Evolutionary conservation across 2,797 vertebrate genomes (phyloP).

Genomic region (Gymnothorax reevesii): DNA sequence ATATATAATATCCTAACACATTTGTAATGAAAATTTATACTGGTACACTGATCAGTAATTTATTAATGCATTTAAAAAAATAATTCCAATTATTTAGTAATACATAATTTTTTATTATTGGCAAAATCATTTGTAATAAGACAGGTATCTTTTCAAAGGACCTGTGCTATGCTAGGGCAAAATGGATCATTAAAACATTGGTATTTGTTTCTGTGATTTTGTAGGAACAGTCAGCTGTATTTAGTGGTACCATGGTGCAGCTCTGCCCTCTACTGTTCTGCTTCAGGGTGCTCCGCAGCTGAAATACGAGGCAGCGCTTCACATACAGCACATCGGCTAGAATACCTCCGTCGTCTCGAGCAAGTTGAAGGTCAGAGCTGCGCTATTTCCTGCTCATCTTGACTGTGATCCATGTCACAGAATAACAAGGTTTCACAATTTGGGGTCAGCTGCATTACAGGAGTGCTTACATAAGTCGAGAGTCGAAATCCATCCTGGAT

Average conservation of each 20-base stretch:
- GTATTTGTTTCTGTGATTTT: conserved; percentile 1
- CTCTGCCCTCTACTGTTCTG: conserved; percentile 85
- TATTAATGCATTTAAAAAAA: not conserved
- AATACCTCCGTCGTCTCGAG: conserved; percentile 67
- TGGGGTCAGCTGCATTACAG: conserved; percentile 92
- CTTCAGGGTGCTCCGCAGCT: conserved; percentile 44
- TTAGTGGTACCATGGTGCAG: conserved; percentile 70
- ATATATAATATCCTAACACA: not conserved
- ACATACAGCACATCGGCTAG: conserved; percentile 37
- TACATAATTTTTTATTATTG: not conserved
- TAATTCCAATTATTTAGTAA: not conserved
- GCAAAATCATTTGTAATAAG: conserved; percentile 11
- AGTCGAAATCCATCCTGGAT: conserved; percentile 91
- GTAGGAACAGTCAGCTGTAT: not conserved
- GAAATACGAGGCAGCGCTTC: conserved; percentile 52
- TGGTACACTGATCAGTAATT: not conserved
- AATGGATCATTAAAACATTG: not conserved
- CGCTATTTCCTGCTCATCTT: conserved; percentile 93
- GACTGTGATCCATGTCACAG: conserved; percentile 84
- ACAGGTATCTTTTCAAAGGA: conserved; percentile 3
- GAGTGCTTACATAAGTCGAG: conserved; percentile 83
- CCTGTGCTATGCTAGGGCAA: not conserved
- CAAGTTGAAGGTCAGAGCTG: conserved; percentile 87
- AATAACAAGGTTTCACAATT: conserved; percentile 95
- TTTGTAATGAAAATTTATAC: not conserved